These are phyloP conservation scores for Bellardia bayeri DNA, from an alignment of 2,888 invertebrate species.

Conservation along the genomic window DNA sequence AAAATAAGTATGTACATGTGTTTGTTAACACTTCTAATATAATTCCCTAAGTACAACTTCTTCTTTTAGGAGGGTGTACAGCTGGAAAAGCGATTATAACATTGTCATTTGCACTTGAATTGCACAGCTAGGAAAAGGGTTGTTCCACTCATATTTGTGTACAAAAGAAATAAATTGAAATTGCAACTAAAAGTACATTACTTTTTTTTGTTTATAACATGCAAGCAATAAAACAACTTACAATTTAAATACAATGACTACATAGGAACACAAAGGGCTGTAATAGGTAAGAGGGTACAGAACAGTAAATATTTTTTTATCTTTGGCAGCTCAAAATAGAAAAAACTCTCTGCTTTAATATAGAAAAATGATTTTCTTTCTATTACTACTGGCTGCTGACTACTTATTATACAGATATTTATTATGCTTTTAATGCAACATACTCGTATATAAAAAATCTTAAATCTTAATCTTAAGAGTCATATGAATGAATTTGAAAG, in stretches of 20 bases:
- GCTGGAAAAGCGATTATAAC: constrained; percentile 6
- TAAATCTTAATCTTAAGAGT: constrained; percentile 11
- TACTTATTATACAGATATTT: not conserved
- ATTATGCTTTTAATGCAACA: not conserved
- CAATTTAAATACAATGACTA: constrained; percentile 52
- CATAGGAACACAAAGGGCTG: constrained; percentile 32
- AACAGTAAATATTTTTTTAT: not conserved
- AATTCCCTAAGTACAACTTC: not conserved
- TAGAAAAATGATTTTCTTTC: constrained; percentile 33
- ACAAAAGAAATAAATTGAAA: constrained; percentile 42
- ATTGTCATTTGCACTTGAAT: constrained; percentile 58
- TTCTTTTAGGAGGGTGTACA: not conserved
- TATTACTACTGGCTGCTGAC: constrained; percentile 17
- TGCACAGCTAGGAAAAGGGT: not conserved
- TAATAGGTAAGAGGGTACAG: constrained; percentile 16
- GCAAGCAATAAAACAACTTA: constrained; percentile 24
- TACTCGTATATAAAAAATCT: not conserved
- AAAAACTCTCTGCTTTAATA: constrained; percentile 42
- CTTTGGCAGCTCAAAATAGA: not conserved
- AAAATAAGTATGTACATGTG: not conserved
- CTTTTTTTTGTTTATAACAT: constrained; percentile 1
- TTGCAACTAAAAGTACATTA: constrained; percentile 38
- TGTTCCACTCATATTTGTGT: constrained; percentile 15
- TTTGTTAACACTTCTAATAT: not conserved
- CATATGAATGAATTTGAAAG: constrained; percentile 11